Evolutionary conservation across 1,140 invertebrate species (phyloP), one percentile per base, ranked within the genome.

Genomic region (Ips nitidus): DNA sequence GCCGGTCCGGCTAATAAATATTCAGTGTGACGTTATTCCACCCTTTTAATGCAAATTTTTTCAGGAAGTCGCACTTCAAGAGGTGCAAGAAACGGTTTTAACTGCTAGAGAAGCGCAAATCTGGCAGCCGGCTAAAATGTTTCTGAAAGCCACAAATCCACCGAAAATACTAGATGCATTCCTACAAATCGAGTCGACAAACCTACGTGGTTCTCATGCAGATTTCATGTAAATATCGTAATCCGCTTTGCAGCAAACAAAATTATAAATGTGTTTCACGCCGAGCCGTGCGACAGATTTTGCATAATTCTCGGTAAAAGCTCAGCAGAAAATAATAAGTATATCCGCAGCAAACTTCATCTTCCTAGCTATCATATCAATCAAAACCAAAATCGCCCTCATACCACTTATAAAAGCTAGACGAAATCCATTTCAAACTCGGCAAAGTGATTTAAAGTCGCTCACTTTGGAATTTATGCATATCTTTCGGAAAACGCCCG

Each of bases 11-110:
- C 55, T 64, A 37, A 64, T 64, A 64, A 53, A 53, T 64, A 64
- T 64, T 64, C 61, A 53, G 61, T 53, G 55, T 53, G 40, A 52
- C 40, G 50, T 7, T 52, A 53, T 52, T 64, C 43, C 43, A 40
- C 50, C 50, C 22, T 22, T 22, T 22, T 22, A 64, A 64, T 64
- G 61, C 61, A 64, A 64, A 64, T 64, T 52, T 64, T 64, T 22
- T 22, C 22, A 0, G 22, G 22, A 22, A 22, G 22, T 22, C 22
- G 22, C 22, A 22, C 22, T 22, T 22, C 22, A 22, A 22, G 22
- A 22, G 22, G 7, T 50, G 45, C 3, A 3, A 50, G 45, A 50
- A 50, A 2, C 45, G 1, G 3, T 6, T 50, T 50, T 22, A 50
- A 8, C 22, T 3, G 3, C 7, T 6, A 50, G 7, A 8, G 22